Evolutionary conservation across 2,888 invertebrate genomes (phyloP).

Genomic region (Epinotia demarniana): DNA sequence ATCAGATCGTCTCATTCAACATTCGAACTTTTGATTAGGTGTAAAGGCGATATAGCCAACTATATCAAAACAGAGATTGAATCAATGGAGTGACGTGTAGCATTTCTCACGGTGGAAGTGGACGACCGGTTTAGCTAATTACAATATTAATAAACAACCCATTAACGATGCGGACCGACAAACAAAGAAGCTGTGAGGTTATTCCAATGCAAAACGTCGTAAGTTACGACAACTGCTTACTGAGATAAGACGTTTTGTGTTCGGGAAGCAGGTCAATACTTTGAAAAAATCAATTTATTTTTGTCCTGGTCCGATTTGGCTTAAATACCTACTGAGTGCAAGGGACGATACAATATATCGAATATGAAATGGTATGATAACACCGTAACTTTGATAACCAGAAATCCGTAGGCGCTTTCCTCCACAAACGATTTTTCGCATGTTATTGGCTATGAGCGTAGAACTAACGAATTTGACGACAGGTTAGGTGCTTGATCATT

Average conservation of each 20-base stretch:
- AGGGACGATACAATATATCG: no score
- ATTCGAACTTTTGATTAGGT: conserved; percentile 35
- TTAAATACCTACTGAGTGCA: background rate
- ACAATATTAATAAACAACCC: conserved; percentile 72
- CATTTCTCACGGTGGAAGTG: conserved; percentile 54
- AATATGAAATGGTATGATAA: no score
- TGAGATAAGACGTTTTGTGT: background rate
- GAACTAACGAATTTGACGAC: no score
- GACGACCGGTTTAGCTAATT: conserved; percentile 58
- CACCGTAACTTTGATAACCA: no score
- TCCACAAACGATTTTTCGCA: no score
- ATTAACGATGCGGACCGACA: conserved; percentile 60
- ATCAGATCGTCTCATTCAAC: conserved; percentile 34
- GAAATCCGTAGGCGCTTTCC: no score
- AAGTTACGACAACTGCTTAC: background rate
- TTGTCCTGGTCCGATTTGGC: background rate
- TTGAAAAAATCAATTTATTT: background rate
- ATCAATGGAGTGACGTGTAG: conserved; percentile 56
- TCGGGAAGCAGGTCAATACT: background rate
- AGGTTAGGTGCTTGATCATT: no score
- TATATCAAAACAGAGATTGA: conserved; percentile 55
- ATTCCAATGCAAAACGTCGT: conserved; percentile 24
- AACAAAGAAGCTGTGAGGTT: conserved; percentile 48
- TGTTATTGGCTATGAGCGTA: no score
- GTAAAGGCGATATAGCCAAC: conserved; percentile 48